Conservation (phyloP, 2,113 vertebrate species). For the Chlorodrepanis virens region DNA sequence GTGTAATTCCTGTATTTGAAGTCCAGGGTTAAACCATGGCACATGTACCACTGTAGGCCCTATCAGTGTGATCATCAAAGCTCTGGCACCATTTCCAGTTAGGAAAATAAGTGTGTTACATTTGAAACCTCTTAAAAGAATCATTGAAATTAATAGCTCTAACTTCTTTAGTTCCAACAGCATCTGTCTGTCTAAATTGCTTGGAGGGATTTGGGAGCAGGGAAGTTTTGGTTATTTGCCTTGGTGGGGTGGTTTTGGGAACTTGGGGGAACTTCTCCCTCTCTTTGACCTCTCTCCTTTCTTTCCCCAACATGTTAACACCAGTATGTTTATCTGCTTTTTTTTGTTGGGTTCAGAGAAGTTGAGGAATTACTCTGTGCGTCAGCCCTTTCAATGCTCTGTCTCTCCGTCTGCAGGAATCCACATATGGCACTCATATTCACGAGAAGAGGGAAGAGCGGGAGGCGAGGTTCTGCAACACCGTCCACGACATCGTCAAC, state of each 20-base stretch:
- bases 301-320: accelerated
- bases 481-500: conserved; percentile 95
- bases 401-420: conserved; percentile 76
- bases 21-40: neutral
- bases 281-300: neutral
- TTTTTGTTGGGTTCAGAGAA: neutral
- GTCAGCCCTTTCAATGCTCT: neutral
- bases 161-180: neutral
- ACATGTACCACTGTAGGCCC: neutral
- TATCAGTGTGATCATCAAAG: neutral
- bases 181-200: neutral
- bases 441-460: conserved; percentile 96
- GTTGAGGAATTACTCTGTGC: neutral
- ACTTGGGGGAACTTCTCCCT: neutral
- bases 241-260: neutral
- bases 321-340: neutral
- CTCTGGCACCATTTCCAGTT: neutral
- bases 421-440: conserved; percentile 95
- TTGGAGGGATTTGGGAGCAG: neutral
- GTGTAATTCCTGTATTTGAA: neutral
- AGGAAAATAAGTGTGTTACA: neutral
- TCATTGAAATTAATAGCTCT: neutral
- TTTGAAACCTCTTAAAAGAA: neutral
- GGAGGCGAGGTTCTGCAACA: conserved; percentile 96
- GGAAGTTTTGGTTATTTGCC: neutral